Conservation (phyloP, 2,113 vertebrate genomes). For the Apodemus speciosus region DNA sequence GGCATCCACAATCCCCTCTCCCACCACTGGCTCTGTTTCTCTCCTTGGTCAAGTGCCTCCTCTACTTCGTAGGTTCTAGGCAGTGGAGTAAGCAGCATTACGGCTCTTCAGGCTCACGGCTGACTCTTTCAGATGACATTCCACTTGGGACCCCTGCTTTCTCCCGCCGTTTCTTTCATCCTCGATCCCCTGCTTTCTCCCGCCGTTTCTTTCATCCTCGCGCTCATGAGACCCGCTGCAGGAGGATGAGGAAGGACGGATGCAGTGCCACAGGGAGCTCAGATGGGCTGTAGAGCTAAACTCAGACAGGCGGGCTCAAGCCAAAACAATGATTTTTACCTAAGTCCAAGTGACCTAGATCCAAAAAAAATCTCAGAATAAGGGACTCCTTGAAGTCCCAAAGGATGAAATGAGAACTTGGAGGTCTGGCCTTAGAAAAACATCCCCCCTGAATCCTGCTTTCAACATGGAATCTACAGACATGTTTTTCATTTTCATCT, state of each 20-base stretch:
- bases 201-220: neutral
- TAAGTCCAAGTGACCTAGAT: neutral
- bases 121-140: too few species aligned
- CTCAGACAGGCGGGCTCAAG: neutral
- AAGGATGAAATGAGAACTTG: neutral
- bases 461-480: neutral
- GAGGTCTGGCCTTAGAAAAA: neutral
- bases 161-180: too few species aligned
- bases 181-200: neutral
- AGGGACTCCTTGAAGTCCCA: neutral
- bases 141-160: too few species aligned
- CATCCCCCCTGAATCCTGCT: neutral
- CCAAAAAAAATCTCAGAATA: constrained; percentile 6
- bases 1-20: neutral
- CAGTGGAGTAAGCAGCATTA: neutral
- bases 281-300: neutral
- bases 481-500: neutral
- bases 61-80: neutral
- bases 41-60: neutral
- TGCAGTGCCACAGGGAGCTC: neutral
- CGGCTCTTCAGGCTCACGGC: too few species aligned
- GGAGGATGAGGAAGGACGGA: too few species aligned
- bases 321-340: neutral
- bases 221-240: neutral
- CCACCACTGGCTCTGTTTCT: neutral